These are phyloP conservation scores for Kryptopterus vitreolus DNA, from an alignment of 2,797 vertebrate genomes.

Conservation along the genomic window DNA sequence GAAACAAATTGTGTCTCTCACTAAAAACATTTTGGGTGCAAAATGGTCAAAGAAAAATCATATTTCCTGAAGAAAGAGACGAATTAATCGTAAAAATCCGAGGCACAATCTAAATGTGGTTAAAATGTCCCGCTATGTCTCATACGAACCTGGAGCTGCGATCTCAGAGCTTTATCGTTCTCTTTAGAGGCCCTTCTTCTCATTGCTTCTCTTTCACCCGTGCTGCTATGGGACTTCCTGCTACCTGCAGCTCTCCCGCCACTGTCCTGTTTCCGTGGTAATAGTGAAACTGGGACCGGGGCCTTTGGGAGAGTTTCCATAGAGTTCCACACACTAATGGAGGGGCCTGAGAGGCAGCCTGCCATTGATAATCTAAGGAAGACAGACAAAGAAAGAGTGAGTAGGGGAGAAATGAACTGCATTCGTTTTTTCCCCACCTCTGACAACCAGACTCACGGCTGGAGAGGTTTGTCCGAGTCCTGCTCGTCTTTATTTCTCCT, in stretches of 20 bases:
- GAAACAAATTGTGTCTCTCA: slow-evolving; percentile 8
- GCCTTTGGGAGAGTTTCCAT: slow-evolving; percentile 35
- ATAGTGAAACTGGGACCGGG: background rate
- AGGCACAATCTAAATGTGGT: too few species aligned
- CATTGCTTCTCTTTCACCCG: slow-evolving; percentile 51
- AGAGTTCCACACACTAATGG: background rate
- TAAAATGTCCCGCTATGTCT: background rate
- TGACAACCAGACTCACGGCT: slow-evolving; percentile 66
- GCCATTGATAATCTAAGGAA: slow-evolving; percentile 51
- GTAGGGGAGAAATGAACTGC: background rate
- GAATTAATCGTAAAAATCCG: too few species aligned
- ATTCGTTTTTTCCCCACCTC: background rate
- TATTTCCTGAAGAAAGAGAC: too few species aligned
- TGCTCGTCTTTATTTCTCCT: slow-evolving; percentile 29
- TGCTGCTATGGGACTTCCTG: slow-evolving; percentile 53
- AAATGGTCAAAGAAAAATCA: background rate
- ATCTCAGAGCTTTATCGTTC: slow-evolving; percentile 29
- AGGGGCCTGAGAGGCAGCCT: slow-evolving; percentile 8
- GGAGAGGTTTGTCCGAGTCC: background rate
- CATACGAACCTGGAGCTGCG: slow-evolving; percentile 68
- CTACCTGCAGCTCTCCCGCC: background rate
- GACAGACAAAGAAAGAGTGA: slow-evolving; percentile 15
- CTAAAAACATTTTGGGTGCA: background rate
- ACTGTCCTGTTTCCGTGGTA: slow-evolving; percentile 31
- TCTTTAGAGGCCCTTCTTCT: slow-evolving; percentile 61